A percentile compares a stretch with the other conserved stretches of the same genome.
Evolutionary conservation across 1,140 invertebrate genomes (phyloP).

Genomic region (Drosophila mauritiana): DNA sequence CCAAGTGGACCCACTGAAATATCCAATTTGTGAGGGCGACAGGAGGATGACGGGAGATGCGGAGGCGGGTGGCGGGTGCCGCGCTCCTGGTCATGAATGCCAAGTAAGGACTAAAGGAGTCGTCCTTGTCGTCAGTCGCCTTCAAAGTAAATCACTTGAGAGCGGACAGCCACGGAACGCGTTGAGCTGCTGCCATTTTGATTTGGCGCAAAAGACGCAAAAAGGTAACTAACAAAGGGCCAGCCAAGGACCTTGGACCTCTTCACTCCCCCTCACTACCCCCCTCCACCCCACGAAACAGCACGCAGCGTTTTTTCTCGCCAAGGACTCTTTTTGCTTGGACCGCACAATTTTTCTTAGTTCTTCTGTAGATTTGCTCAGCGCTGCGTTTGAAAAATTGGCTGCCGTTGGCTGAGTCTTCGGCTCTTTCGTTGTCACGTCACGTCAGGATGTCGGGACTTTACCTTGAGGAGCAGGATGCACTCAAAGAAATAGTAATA

Average conservation of each 20-base stretch:
- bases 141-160: slow-evolving; percentile 79
- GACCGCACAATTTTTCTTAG: slow-evolving; percentile 81
- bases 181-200: slow-evolving; percentile 75
- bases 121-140: slow-evolving; percentile 59
- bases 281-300: no score
- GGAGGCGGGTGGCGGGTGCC: not conserved
- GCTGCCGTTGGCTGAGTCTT: slow-evolving; percentile 46
- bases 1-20: slow-evolving; percentile 57
- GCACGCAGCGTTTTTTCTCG: slow-evolving; percentile 25
- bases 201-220: slow-evolving; percentile 75
- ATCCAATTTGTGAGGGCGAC: slow-evolving; percentile 64
- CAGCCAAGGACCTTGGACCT: slow-evolving; percentile 48
- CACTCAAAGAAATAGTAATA: slow-evolving; percentile 3
- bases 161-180: slow-evolving; percentile 44
- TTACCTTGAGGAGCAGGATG: slow-evolving; percentile 32
- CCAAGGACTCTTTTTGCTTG: slow-evolving; percentile 54
- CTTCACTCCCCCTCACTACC: no score
- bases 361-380: slow-evolving; percentile 52
- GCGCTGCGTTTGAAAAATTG: slow-evolving; percentile 73
- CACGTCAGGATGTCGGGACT: slow-evolving; percentile 51
- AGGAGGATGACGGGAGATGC: slow-evolving; percentile 3
- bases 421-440: slow-evolving; percentile 63
- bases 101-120: slow-evolving; percentile 77
- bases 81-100: slow-evolving; percentile 69
- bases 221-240: slow-evolving; percentile 79